Conservation (phyloP, 2,797 vertebrate genomes). For the Buceros bicornis region DNA sequence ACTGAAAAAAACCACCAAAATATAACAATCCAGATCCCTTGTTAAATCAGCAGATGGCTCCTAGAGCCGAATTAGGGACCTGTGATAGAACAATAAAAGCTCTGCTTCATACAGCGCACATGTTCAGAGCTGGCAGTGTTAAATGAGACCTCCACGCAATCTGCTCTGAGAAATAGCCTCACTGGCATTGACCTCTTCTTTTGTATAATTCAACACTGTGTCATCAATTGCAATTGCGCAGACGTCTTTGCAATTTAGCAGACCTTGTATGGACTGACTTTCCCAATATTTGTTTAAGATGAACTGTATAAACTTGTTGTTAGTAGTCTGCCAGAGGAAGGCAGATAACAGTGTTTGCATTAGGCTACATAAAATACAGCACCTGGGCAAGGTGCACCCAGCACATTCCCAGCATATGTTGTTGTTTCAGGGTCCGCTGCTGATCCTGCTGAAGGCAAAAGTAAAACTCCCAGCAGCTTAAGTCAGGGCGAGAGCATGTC, state of each 20-base stretch:
- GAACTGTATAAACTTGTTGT: conserved; percentile 58
- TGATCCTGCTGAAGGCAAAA: neutral
- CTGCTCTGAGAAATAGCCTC: conserved; percentile 20
- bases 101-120: conserved; percentile 10
- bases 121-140: conserved; percentile 45
- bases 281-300: conserved; percentile 68
- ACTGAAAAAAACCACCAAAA: neutral
- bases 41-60: conserved; percentile 68
- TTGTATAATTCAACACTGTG: conserved; percentile 4
- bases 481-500: neutral
- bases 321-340: neutral
- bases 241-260: conserved; percentile 27
- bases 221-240: conserved; percentile 32
- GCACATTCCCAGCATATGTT: neutral
- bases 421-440: neutral
- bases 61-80: conserved; percentile 43
- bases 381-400: conserved; percentile 16
- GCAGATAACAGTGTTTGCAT: conserved; percentile 48
- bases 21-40: conserved; percentile 16
- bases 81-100: conserved; percentile 55
- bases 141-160: conserved; percentile 45
- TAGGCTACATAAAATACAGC: neutral
- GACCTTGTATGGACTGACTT: conserved; percentile 51
- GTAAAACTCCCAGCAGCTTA: neutral
- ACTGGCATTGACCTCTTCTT: conserved; percentile 48